These are phyloP conservation scores for Synanceia verrucosa DNA, from an alignment of 2,797 vertebrate species.

Conservation along the genomic window DNA sequence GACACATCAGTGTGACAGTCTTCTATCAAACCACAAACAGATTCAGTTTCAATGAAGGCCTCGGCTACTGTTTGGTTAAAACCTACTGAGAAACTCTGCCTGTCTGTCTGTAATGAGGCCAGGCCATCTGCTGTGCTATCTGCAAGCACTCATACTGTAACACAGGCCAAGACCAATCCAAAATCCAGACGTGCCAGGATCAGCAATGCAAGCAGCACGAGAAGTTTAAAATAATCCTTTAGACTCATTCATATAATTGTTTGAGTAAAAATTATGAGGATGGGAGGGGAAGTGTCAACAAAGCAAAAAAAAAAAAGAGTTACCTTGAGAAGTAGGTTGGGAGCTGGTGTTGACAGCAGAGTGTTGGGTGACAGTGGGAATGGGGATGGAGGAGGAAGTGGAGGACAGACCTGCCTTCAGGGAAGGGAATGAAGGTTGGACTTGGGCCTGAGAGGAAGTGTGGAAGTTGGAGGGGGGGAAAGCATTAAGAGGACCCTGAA, in stretches of 20 bases:
- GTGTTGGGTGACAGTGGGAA: constrained; percentile 83
- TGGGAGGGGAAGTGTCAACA: constrained; percentile 42
- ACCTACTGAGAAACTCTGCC: not conserved
- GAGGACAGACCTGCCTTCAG: constrained; percentile 31
- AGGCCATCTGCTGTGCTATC: constrained; percentile 53
- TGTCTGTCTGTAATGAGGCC: constrained; percentile 34
- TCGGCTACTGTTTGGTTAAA: not conserved
- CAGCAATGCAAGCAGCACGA: constrained; percentile 15
- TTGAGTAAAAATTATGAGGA: constrained; percentile 28
- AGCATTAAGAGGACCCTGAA: constrained; percentile 90
- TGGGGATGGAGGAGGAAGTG: constrained; percentile 71
- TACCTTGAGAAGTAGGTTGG: constrained; percentile 88
- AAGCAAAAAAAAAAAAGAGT: constrained; percentile 70
- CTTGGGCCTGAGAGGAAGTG: constrained; percentile 55
- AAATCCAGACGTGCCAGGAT: constrained; percentile 22
- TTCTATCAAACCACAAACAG: not conserved
- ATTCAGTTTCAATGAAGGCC: not conserved
- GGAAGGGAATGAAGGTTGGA: constrained; percentile 51
- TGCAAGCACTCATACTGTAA: constrained; percentile 49
- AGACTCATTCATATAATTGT: constrained; percentile 18
- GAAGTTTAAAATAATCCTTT: not conserved
- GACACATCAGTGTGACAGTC: constrained; percentile 28
- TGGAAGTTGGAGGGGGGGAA: constrained; percentile 68
- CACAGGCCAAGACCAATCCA: constrained; percentile 22
- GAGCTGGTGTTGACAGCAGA: constrained; percentile 89